Evolutionary conservation across 2,797 vertebrate genomes (phyloP), one percentile per base, ranked within the genome.

Genomic region (Lateolabrax maculatus): DNA sequence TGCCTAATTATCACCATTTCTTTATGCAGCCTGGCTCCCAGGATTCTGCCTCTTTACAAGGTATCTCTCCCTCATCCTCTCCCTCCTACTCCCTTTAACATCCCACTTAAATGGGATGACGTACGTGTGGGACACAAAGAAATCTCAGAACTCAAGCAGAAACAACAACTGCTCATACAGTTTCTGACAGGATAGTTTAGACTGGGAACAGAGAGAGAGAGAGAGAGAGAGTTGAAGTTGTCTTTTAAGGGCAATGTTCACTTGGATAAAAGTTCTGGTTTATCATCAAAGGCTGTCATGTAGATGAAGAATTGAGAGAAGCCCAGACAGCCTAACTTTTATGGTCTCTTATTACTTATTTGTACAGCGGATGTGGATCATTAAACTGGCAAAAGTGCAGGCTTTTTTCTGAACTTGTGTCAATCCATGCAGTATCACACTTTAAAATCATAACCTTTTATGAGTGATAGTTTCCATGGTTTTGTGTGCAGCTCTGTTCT

Each of bases 1-100:
- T 74, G 72, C 88, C 89, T 92, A 90, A 94, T 94, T 93, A 94
- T 89, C 87, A 76, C 75, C 43, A 58, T 84, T 77, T 85, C 85
- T 88, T 85, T 73, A 79, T 84, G 88, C 84, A 81, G 76, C 65
- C 71, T 15, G 48, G 73, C 65, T 85, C 78, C 70, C 84, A 79
- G 71, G 71, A 85, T 75, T 52, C 76, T 81, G 57, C 69, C 43
- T 87, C 77, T 85, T 85, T 77, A 77, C 53, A 83, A 83, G 77
- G 70, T 82, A 57, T 69, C 71, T 66, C 62, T 77, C 27, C 46
- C 74, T 84, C 75, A 67, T 84, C 71, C 51, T 78, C 27, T 36
- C 60, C 72, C 68, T 77, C 53, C 62, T 31, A 23, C 65, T 77
- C 56, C 55, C 51, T 73, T 62, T 60, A 70, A 89, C 78, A 84